Evolutionary conservation across 2,113 vertebrate species (phyloP).

Genomic region (Caracal caracal): DNA sequence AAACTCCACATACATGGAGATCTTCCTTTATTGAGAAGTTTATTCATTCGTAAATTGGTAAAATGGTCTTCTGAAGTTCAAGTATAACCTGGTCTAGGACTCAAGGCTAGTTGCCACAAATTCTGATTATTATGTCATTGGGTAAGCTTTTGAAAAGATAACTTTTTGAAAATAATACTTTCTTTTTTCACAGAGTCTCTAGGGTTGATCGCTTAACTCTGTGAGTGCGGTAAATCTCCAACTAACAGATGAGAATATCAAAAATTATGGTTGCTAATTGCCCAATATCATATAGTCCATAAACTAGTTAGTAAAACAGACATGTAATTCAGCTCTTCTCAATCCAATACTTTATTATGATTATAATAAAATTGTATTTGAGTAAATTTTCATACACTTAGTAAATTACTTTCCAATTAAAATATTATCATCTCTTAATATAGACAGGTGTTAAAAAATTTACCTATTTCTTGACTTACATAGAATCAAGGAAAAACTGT

Average conservation of each 20-base stretch:
- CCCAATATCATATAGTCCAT: not conserved
- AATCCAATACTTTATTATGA: not conserved
- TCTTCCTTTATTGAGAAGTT: not conserved
- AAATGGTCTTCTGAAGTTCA: not conserved
- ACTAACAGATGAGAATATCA: not conserved
- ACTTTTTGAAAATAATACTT: not conserved
- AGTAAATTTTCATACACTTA: conserved; percentile 1
- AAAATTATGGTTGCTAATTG: not conserved
- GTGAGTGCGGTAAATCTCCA: not conserved
- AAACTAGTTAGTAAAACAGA: not conserved
- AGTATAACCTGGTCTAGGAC: not conserved
- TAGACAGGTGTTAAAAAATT: not conserved
- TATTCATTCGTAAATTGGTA: not conserved
- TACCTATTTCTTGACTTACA: not conserved
- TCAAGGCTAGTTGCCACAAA: not conserved
- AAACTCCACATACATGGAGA: not conserved
- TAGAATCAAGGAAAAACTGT: not conserved
- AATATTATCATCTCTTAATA: not conserved
- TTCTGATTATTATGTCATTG: not conserved
- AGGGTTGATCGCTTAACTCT: not conserved
- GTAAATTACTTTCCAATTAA: not conserved
- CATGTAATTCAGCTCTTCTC: not conserved
- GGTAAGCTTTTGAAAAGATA: not conserved
- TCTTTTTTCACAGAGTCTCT: not conserved
- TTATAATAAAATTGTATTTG: not conserved